phyloP scores from a whole-genome alignment of 2,113 vertebrate genomes.

The Danionella cerebrum region DNA sequence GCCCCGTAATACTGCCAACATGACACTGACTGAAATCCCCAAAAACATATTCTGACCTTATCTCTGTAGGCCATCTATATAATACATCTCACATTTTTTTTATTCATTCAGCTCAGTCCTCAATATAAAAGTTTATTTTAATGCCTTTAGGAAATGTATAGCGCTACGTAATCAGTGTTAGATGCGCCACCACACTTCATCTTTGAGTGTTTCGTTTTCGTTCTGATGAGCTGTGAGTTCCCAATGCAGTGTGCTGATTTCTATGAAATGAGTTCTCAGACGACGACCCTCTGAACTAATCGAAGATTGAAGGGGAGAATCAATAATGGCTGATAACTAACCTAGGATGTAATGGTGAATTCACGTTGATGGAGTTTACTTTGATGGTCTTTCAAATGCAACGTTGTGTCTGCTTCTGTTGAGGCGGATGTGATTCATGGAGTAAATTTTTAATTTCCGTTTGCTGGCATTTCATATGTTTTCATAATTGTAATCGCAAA shows the following conservation, averaged over 20 bases:
- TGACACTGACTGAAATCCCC: slow-evolving; percentile 1
- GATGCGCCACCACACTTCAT: neutral
- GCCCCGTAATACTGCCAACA: slow-evolving; percentile 14
- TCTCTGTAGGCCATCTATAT: slow-evolving; percentile 19
- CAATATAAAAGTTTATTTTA: neutral
- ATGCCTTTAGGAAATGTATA: neutral
- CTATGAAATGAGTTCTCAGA: slow-evolving; percentile 18
- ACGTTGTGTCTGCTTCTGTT: neutral
- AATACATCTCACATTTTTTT: slow-evolving; percentile 7
- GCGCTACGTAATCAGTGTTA: too few species aligned
- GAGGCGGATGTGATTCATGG: neutral
- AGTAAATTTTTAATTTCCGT: slow-evolving; percentile 18
- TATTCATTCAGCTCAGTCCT: too few species aligned
- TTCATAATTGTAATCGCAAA: neutral
- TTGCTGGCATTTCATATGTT: neutral
- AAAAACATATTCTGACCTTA: slow-evolving; percentile 14
- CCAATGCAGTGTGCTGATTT: slow-evolving; percentile 16
- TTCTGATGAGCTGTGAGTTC: neutral
- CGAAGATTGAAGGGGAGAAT: slow-evolving; percentile 32
- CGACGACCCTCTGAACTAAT: slow-evolving; percentile 27
- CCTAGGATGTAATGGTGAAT: slow-evolving; percentile 31
- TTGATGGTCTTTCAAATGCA: neutral
- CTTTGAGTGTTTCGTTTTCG: neutral
- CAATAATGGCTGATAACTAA: slow-evolving; percentile 36
- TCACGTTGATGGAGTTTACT: slow-evolving; percentile 13